phyloP scores from a whole-genome alignment of 2,113 vertebrate genomes.

The Heteronetta atricapilla region DNA sequence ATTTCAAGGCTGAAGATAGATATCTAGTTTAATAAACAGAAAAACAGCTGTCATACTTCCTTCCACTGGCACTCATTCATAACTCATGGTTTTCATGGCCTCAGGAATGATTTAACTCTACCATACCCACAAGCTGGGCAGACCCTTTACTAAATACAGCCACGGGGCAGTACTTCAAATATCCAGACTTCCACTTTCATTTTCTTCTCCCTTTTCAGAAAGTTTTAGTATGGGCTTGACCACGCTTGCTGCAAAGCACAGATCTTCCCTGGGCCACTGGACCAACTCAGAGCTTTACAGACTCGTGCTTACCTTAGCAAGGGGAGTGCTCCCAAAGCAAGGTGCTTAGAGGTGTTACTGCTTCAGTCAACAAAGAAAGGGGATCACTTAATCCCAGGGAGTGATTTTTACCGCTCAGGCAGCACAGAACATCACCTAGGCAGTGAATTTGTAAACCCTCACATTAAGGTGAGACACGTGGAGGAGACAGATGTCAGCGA shows the following conservation, averaged over 20 bases:
- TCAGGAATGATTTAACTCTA: constrained; percentile 32
- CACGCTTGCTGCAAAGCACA: too few relatives aligned
- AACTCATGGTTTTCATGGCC: neutral
- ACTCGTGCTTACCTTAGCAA: neutral
- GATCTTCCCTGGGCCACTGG: neutral
- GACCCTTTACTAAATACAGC: neutral
- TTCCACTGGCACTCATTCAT: constrained; percentile 65
- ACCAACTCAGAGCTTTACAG: neutral
- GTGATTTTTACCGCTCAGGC: neutral
- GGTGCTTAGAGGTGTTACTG: neutral
- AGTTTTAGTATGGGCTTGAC: accelerated
- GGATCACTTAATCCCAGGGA: neutral
- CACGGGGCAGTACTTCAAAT: neutral
- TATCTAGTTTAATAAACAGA: constrained; percentile 58
- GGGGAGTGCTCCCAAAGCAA: neutral
- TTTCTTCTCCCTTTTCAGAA: neutral
- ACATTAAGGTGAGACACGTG: neutral
- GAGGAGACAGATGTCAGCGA: neutral
- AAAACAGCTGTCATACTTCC: constrained; percentile 65
- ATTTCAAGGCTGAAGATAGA: constrained; percentile 44
- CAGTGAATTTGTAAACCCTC: neutral
- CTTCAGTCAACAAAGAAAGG: neutral
- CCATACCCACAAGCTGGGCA: neutral
- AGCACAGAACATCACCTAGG: neutral
- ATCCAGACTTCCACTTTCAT: constrained; percentile 1